These are phyloP conservation scores for Cricetomys ansorgei DNA, from an alignment of 2,113 vertebrate species.

Conservation along the genomic window DNA sequence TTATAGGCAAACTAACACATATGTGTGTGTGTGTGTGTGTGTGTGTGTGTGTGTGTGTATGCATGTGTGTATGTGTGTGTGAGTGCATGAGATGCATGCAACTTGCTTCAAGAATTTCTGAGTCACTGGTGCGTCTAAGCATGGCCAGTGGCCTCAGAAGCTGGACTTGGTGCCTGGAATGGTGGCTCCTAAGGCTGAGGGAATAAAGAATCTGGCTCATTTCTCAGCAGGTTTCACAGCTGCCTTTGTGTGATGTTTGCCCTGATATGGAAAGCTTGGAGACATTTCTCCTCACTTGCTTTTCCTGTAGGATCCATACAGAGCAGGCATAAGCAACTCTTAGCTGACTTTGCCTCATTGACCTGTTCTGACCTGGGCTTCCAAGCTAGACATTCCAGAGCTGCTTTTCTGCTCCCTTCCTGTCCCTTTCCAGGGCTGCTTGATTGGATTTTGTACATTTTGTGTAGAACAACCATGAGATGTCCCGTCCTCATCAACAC, in stretches of 20 bases:
- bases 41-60: no score
- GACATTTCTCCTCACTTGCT: neutral
- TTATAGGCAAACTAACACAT: no score
- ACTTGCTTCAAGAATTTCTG: neutral
- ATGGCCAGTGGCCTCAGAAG: neutral
- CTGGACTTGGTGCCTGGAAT: neutral
- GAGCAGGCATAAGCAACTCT: neutral
- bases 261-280: neutral
- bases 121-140: neutral
- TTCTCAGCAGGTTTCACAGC: neutral
- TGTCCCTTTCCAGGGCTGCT: neutral
- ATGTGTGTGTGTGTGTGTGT: accelerated
- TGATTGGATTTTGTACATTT: neutral
- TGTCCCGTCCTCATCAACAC: no score
- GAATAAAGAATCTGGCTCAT: neutral
- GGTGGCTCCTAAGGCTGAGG: neutral
- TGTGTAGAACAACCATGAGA: neutral
- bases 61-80: neutral
- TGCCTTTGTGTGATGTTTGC: neutral
- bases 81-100: neutral
- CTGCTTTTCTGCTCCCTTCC: neutral
- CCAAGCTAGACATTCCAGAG: neutral
- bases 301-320: neutral
- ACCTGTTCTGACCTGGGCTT: neutral
- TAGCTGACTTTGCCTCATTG: neutral